Conservation (phyloP, 1,140 invertebrate species). For the Himalopsyche phryganea region DNA sequence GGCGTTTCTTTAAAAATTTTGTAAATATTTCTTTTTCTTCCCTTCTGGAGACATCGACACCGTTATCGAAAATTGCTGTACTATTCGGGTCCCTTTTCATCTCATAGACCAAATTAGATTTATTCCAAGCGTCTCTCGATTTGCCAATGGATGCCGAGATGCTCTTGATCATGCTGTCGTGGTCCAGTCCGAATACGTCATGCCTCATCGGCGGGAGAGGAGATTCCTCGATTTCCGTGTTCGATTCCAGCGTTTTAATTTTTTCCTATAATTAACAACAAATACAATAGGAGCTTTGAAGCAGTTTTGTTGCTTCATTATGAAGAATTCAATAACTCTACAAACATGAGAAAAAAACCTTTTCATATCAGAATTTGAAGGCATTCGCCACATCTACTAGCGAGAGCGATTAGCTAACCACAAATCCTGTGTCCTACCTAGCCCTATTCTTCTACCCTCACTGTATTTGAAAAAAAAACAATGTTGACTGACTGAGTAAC, state of each 20-base stretch:
- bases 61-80: not conserved
- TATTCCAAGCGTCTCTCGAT: constrained; percentile 51
- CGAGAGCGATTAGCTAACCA: too few species aligned
- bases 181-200: constrained; percentile 67
- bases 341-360: too few species aligned
- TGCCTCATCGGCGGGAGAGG: constrained; percentile 62
- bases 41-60: not conserved
- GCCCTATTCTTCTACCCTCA: too few species aligned
- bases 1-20: constrained; percentile 15
- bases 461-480: too few species aligned
- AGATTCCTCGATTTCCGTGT: constrained; percentile 39
- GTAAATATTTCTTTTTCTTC: constrained; percentile 17
- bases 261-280: constrained; percentile 42
- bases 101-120: not conserved
- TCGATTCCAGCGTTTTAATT: constrained; percentile 47
- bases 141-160: constrained; percentile 50
- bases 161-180: constrained; percentile 58
- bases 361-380: too few species aligned
- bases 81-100: not conserved
- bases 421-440: too few species aligned
- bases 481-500: too few species aligned
- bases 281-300: not conserved
- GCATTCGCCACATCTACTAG: too few species aligned
- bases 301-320: too few species aligned
- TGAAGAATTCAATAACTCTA: too few species aligned